A percentile compares a stretch with the other conserved stretches of the same genome.
These are phyloP conservation scores for Hipparchia sbordonii DNA, from an alignment of 2,888 invertebrate genomes.

Conservation along the genomic window DNA sequence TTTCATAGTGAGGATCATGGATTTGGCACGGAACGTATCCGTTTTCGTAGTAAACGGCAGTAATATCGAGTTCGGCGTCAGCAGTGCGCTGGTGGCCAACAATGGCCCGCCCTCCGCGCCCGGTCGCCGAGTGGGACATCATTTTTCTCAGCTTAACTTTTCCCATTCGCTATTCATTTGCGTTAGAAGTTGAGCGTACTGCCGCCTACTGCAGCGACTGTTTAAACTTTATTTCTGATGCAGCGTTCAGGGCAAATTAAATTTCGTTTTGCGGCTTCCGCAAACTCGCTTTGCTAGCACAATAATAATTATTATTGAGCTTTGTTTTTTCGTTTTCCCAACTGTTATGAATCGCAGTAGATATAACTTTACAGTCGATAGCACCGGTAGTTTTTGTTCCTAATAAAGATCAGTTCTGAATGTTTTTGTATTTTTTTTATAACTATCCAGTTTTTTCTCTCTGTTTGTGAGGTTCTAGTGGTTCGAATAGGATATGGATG, in stretches of 20 bases:
- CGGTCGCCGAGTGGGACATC: slow-evolving; percentile 73
- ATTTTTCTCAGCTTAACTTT: slow-evolving; percentile 81
- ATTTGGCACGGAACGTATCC: background rate
- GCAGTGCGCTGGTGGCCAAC: slow-evolving; percentile 59
- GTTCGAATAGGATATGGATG: too few relatives aligned
- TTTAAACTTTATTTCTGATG: slow-evolving; percentile 83
- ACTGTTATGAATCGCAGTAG: slow-evolving; percentile 62
- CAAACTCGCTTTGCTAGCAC: slow-evolving; percentile 75
- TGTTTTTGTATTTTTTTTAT: slow-evolving; percentile 38
- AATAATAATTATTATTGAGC: slow-evolving; percentile 75
- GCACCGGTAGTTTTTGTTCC: slow-evolving; percentile 15
- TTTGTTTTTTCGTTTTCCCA: slow-evolving; percentile 58
- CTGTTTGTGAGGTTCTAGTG: background rate
- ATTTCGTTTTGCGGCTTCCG: slow-evolving; percentile 82
- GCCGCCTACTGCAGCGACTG: slow-evolving; percentile 79
- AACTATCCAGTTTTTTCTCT: background rate
- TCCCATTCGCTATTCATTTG: slow-evolving; percentile 83
- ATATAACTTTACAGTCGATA: slow-evolving; percentile 48
- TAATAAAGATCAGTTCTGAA: background rate
- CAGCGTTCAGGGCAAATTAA: slow-evolving; percentile 83
- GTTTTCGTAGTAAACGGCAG: slow-evolving; percentile 61
- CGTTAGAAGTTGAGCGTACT: slow-evolving; percentile 80
- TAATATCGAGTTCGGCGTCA: slow-evolving; percentile 61
- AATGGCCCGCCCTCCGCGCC: slow-evolving; percentile 53
- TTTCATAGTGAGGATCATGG: too few relatives aligned